Evolutionary conservation across 2,113 vertebrate genomes (phyloP), one percentile per base, ranked within the genome.

Genomic region (Rhadina sibilatrix): DNA sequence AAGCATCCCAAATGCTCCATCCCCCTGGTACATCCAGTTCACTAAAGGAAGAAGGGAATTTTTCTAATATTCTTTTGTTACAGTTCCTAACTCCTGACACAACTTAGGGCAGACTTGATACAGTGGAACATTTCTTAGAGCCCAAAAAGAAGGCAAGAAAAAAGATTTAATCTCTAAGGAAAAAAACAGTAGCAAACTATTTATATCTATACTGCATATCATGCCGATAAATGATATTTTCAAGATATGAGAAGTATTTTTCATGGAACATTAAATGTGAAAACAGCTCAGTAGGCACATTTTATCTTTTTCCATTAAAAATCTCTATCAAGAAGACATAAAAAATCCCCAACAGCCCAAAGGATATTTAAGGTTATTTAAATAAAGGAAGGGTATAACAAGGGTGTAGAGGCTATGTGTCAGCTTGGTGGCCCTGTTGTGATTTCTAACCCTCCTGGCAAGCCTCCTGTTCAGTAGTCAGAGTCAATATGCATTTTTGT

Each of bases 201-300:
- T 91, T 95, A 65, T 91, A 89, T 76, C 53, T 85, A 61, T 72
- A 70, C 30, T 69, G 46, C 50, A 72, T 69, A 91, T 59, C 65
- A 57, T 65, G 42, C 81, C 89, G 87, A 87, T 78, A 85, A 87
- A 93, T 76, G 3, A 44, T 59, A 83, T 69, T 68, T 93, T 71
- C 49, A 85, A 72, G 60, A 47, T 69, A 91, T 38, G 27, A 91
- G 42, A 93, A 89, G n/a, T 42, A 69, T 68, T 92, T 95, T 94
- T 87, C 78, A 89, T 10, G 61, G 37, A 79, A 23, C 54, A 91
- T 93, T 94, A 91, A 93, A 84, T 68, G 74, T 59, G 53, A 93
- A 87, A 91, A 50, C 3, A 93, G 12, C 30, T 77, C 69, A 91
- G 65, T 33, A 87, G 57, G 21, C n/a, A 63, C 4, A 38, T 33